phyloP scores from a whole-genome alignment of 1,140 invertebrate genomes.

The Notospermus geniculatus region DNA sequence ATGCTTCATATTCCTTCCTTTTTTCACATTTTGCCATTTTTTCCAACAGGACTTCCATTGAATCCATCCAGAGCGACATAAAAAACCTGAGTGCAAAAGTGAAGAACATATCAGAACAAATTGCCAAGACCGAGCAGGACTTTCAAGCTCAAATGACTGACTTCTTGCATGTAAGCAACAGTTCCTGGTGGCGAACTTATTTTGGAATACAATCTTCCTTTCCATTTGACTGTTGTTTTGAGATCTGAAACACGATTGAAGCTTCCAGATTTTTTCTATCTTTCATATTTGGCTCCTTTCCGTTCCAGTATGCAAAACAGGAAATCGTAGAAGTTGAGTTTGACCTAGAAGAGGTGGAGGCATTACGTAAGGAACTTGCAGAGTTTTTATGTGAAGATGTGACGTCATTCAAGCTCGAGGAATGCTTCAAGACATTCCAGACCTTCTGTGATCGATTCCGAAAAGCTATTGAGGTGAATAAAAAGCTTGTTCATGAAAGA shows the following conservation, averaged over 20 bases:
- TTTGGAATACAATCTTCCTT: no score
- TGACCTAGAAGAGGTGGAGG: conserved; percentile 79
- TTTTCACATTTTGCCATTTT: background rate
- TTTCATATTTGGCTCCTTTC: conserved; percentile 12
- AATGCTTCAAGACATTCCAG: conserved; percentile 47
- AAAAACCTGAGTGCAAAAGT: conserved; percentile 37
- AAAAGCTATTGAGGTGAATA: conserved; percentile 51
- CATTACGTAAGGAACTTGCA: conserved; percentile 43
- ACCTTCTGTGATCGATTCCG: conserved; percentile 47
- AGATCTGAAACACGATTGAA: no score
- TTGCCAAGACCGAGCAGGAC: conserved; percentile 29
- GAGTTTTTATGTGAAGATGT: conserved; percentile 52
- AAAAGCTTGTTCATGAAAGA: background rate
- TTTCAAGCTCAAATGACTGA: conserved; percentile 44
- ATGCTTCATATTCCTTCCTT: background rate
- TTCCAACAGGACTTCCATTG: conserved; percentile 42
- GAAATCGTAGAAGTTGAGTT: conserved; percentile 75
- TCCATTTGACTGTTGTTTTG: no score
- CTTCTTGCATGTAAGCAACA: conserved; percentile 41
- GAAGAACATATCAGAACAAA: conserved; percentile 37
- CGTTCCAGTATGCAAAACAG: conserved; percentile 70
- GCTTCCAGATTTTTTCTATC: no score
- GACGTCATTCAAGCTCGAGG: conserved; percentile 51
- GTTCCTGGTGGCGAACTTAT: background rate
- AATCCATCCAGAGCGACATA: conserved; percentile 42